phyloP scores from a whole-genome alignment of 2,797 vertebrate genomes.

The Setipinna tenuifilis region DNA sequence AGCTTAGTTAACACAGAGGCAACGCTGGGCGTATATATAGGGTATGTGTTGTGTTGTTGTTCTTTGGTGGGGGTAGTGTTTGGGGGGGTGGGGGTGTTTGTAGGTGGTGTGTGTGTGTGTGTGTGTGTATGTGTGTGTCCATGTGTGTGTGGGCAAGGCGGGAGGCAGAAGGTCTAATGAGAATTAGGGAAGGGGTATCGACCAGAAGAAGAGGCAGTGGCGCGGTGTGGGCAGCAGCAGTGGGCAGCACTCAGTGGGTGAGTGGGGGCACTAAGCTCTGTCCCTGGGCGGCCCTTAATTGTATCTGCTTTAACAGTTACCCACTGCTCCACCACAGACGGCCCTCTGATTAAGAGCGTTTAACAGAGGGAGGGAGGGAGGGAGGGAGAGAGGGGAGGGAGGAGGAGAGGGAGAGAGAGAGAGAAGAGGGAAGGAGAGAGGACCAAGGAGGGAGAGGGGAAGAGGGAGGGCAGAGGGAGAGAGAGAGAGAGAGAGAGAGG shows the following conservation, averaged over 20 bases:
- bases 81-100: background rate
- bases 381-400: background rate
- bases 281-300: constrained; percentile 72
- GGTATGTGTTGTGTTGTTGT: too few relatives aligned
- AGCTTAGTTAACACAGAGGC: too few relatives aligned
- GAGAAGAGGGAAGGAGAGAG: background rate
- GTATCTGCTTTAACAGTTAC: constrained; percentile 74
- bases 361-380: constrained; percentile 18
- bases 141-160: constrained; percentile 41
- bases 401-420: background rate
- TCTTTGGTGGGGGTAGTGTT: too few relatives aligned
- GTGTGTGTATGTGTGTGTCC: constrained; percentile 2
- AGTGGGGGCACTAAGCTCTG: constrained; percentile 59
- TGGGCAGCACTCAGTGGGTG: constrained; percentile 25
- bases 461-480: background rate
- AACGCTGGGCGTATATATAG: too few relatives aligned
- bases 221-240: background rate
- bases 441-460: background rate
- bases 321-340: constrained; percentile 69
- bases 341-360: constrained; percentile 70
- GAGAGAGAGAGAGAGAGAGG: background rate
- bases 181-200: constrained; percentile 67
- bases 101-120: constrained; percentile 31
- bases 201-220: background rate
- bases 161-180: constrained; percentile 73